Conservation (phyloP, 2,888 invertebrate genomes). For the Cinara cedri region DNA sequence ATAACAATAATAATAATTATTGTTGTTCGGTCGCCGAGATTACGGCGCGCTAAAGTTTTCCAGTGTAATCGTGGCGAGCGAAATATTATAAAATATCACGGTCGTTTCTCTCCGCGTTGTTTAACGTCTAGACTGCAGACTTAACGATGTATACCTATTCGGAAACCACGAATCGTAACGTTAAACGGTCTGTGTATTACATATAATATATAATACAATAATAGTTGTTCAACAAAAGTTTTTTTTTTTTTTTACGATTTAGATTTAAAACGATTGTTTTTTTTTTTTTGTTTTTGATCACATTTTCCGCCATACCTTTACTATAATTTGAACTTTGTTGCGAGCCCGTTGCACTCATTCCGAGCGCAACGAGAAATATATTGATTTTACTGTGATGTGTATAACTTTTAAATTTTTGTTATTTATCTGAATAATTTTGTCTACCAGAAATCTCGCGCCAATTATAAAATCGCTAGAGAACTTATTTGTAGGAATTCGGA, state of each 20-base stretch:
- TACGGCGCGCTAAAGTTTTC: neutral
- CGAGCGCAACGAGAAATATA: no score
- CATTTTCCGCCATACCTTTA: no score
- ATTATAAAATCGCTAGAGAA: no score
- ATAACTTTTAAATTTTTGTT: no score
- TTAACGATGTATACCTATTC: neutral
- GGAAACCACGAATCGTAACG: constrained; percentile 9
- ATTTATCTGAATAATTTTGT: no score
- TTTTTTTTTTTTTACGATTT: neutral
- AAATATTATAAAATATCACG: neutral
- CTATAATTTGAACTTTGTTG: no score
- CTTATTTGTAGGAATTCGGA: no score
- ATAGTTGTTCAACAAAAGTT: constrained; percentile 6
- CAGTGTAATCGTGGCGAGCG: neutral
- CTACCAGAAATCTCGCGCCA: no score
- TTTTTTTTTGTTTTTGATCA: neutral
- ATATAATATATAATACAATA: no score
- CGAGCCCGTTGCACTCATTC: no score
- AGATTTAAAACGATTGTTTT: constrained; percentile 5
- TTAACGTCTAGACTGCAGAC: neutral
- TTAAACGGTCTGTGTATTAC: constrained; percentile 3
- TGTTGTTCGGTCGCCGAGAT: neutral
- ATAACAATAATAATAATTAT: neutral
- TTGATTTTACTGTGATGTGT: no score
- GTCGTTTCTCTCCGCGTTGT: neutral